A percentile compares a stretch with the other conserved stretches of the same genome.
phyloP scores from a whole-genome alignment of 1,140 invertebrate species.

The Micrasema minimum region DNA sequence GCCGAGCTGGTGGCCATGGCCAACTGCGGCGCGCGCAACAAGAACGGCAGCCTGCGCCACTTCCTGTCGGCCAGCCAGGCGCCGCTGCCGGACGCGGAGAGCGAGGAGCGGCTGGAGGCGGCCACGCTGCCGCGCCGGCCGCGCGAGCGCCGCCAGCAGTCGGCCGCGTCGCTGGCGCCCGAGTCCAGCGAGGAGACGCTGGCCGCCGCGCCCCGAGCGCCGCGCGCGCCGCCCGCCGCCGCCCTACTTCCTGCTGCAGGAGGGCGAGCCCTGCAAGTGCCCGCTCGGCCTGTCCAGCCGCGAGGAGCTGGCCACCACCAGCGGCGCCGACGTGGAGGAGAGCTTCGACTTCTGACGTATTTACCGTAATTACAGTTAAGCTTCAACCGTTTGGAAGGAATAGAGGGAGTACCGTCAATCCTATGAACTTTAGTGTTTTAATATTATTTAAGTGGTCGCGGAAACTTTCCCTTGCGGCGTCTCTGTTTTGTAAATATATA shows the following conservation, averaged over 20 bases:
- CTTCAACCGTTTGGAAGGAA: constrained; percentile 5
- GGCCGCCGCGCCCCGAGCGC: constrained; percentile 30
- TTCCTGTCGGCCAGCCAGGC: constrained; percentile 54
- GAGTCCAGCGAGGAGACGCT: constrained; percentile 49
- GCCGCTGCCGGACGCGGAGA: constrained; percentile 32
- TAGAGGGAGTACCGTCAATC: not conserved
- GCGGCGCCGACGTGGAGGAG: constrained; percentile 46
- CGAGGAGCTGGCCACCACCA: constrained; percentile 42
- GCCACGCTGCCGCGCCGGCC: constrained; percentile 20
- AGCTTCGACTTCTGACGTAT: constrained; percentile 49
- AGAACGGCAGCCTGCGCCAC: constrained; percentile 61
- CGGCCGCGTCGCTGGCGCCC: constrained; percentile 38
- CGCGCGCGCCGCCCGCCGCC: not conserved
- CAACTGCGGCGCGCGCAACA: constrained; percentile 60
- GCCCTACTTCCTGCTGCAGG: constrained; percentile 28
- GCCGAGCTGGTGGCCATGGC: constrained; percentile 60
- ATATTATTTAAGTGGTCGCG: constrained; percentile 29
- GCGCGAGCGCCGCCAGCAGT: constrained; percentile 42
- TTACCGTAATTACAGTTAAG: constrained; percentile 28
- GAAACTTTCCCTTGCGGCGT: constrained; percentile 8
- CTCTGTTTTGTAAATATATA: constrained; percentile 39
- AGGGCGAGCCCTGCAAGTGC: constrained; percentile 26
- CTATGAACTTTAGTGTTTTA: constrained; percentile 29
- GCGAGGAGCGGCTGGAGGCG: constrained; percentile 38
- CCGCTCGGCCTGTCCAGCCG: constrained; percentile 37